phyloP scores from a whole-genome alignment of 2,113 vertebrate species.

The Alethe castanea region DNA sequence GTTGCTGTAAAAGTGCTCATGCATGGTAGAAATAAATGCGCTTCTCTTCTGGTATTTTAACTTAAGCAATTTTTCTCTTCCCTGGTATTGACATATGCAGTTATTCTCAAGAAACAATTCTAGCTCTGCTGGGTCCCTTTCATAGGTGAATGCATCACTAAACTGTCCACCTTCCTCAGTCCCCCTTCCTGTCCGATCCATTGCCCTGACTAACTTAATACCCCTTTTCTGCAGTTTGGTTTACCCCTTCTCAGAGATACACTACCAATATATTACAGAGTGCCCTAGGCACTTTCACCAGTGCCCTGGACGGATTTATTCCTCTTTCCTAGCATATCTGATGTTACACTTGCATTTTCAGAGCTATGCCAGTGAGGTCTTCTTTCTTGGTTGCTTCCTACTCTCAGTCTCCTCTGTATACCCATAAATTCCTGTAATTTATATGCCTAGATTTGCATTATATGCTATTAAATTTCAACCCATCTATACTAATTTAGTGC shows the following conservation, averaged over 20 bases:
- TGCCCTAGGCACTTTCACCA: not conserved
- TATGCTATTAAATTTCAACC: not conserved
- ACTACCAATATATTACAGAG: not conserved
- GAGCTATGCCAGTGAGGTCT: fast-evolving
- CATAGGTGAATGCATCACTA: fast-evolving
- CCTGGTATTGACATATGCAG: not conserved
- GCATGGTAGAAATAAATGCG: not conserved
- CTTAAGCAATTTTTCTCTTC: not conserved
- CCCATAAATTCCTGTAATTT: not conserved
- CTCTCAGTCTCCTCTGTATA: not conserved
- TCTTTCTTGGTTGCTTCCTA: not conserved
- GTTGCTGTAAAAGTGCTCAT: not conserved
- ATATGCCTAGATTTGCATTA: not conserved
- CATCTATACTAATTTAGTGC: not conserved
- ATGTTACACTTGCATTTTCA: not conserved
- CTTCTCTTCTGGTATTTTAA: not conserved
- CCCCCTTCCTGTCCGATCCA: not conserved
- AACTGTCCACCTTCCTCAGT: not conserved
- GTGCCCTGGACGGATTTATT: not conserved
- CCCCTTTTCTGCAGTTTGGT: not conserved
- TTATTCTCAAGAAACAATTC: not conserved
- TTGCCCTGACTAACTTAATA: not conserved
- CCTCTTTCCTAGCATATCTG: not conserved
- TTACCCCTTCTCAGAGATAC: not conserved
- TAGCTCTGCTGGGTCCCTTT: not conserved